These are phyloP conservation scores for Lophotis ruficrista DNA, from an alignment of 2,113 vertebrate species.

Conservation along the genomic window DNA sequence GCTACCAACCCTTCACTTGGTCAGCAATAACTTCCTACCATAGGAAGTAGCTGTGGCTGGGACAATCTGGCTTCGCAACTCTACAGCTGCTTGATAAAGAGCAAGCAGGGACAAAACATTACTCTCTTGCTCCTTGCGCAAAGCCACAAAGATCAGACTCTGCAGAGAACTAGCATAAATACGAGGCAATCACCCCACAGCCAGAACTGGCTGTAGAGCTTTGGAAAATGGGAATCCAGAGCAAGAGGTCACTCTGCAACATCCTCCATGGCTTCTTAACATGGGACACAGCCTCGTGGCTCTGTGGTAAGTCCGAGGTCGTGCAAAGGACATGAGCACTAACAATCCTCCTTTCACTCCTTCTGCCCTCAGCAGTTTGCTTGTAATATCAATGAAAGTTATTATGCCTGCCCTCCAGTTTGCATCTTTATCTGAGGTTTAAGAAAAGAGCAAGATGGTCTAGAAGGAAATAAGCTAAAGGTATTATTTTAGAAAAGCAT, in stretches of 20 bases:
- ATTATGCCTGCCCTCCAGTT: neutral
- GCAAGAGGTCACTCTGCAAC: rapidly evolving
- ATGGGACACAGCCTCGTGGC: rapidly evolving
- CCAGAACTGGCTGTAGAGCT: neutral
- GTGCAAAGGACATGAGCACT: neutral
- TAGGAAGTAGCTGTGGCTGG: neutral
- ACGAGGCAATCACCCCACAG: neutral
- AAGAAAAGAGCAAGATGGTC: neutral
- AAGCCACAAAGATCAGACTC: neutral
- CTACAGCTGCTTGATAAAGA: neutral
- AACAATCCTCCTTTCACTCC: neutral
- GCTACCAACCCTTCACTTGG: neutral
- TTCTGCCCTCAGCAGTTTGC: neutral
- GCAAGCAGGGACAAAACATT: neutral
- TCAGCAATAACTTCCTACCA: neutral
- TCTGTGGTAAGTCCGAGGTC: neutral
- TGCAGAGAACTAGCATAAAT: neutral
- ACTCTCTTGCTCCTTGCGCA: rapidly evolving
- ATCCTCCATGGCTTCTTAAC: neutral
- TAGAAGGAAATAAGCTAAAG: neutral
- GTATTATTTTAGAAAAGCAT: neutral
- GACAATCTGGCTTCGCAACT: neutral
- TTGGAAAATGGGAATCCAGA: neutral
- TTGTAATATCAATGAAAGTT: neutral
- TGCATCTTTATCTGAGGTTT: neutral